phyloP scores from a whole-genome alignment of 2,113 vertebrate species.

The Pteronura brasiliensis region DNA sequence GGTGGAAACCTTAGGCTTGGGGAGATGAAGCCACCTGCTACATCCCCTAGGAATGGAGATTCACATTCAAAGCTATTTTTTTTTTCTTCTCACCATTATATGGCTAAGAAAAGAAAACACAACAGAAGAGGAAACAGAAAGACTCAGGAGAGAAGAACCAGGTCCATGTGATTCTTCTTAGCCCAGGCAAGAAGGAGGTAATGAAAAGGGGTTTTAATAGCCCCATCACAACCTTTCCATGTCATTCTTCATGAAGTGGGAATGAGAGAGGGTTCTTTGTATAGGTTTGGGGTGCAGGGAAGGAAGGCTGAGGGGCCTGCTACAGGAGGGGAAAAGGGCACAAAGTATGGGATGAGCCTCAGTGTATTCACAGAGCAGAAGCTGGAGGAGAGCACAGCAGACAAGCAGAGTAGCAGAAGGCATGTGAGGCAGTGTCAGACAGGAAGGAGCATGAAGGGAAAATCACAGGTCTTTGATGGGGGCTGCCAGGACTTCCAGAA shows the following conservation, averaged over 20 bases:
- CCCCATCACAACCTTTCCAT: neutral
- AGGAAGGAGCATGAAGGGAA: neutral
- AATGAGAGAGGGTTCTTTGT: neutral
- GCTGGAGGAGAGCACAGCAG: neutral
- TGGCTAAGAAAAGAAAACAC: neutral
- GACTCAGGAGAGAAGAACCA: neutral
- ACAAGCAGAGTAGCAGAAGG: neutral
- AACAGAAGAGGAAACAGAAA: neutral
- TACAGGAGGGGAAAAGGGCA: neutral
- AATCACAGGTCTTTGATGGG: neutral
- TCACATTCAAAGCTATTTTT: neutral
- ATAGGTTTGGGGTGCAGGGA: neutral
- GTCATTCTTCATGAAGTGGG: neutral
- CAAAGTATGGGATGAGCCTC: accelerated
- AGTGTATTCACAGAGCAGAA: accelerated
- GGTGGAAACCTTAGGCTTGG: neutral
- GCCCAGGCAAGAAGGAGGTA: neutral
- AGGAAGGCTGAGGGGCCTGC: neutral
- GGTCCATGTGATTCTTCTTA: neutral
- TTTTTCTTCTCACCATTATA: neutral
- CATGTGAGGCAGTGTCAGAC: neutral
- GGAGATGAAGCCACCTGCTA: neutral
- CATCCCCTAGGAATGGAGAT: neutral
- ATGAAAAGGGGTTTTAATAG: neutral
- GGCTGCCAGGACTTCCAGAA: neutral